Base-by-base conservation (phyloP, 2,888 invertebrate species). In the Drosophila crucigera region DNA sequence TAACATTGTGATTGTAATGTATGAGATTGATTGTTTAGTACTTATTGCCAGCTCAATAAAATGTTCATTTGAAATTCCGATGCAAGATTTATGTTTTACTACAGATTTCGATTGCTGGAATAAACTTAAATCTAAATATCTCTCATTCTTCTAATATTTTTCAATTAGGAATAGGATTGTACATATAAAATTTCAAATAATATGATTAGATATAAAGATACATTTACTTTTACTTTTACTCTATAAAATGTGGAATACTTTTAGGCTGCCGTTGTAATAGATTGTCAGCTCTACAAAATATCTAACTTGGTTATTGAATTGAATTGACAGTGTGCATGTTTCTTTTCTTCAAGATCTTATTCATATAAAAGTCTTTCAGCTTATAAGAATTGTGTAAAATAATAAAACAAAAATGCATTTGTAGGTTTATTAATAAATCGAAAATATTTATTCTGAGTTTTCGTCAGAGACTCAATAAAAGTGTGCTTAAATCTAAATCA, bases 371-470 rank as follows among this genome's bases (percentile, higher is more conserved):
- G 25, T 16, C 16, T 9, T 4, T 16, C 4, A 25, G 47, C 22
- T 16, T 25, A 4, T 9, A 16, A 2, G 3, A 47, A 25, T 25
- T 25, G 25, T 22, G 22, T n/a, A 2, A 62, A 22, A 33, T 16
- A 43, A 39, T 58, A 16, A 31, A 58, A 5, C 11, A 31, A 22
- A 16, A 11, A 53, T 31, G 4, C 22, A 11, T 22, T 35, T 63
- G 3, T 55, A 6, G 9, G 7, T 39, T 64, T 74, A 52, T 43
- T 43, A 30, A n/a, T 64, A n/a, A 76, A 69, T 78, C 56, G 73
- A 86, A 86, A 73, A 74, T 86, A 69, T 85, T 85, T 91, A 85
- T 91, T 89, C 89, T 86, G 85, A 83, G 43, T 78, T 80, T 50
- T 43, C 63, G 78, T 86, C 84, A 85, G 89, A 79, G 54, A 74